These are phyloP conservation scores for Fregetta grallaria DNA, from an alignment of 2,113 vertebrate genomes.

Conservation along the genomic window DNA sequence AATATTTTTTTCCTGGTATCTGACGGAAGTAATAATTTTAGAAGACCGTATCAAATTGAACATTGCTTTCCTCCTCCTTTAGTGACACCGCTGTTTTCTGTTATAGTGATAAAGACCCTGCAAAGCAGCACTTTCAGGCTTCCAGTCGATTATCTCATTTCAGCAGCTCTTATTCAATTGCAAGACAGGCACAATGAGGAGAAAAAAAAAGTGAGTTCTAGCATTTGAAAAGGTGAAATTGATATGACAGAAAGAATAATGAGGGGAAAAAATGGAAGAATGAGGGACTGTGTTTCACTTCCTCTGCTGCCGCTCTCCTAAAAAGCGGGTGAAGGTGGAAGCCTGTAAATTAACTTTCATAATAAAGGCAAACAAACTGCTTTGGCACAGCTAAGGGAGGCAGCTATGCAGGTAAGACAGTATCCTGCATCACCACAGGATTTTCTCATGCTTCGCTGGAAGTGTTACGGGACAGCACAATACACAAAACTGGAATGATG, in stretches of 20 bases:
- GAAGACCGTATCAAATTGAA: background rate
- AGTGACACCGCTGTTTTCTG: background rate
- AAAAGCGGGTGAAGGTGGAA: background rate
- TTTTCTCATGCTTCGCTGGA: background rate
- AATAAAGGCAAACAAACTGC: background rate
- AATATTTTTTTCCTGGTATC: background rate
- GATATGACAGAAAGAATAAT: background rate
- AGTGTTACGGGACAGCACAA: background rate
- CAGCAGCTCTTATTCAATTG: background rate
- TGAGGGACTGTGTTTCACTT: background rate
- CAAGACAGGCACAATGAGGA: background rate
- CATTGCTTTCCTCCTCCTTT: background rate
- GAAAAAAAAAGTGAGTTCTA: background rate
- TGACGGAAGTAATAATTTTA: background rate
- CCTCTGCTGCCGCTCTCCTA: background rate
- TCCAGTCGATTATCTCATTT: background rate
- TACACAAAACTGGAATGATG: rapidly evolving
- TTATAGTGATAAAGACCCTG: background rate
- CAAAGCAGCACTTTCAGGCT: background rate
- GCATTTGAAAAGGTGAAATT: background rate
- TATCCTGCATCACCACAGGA: background rate
- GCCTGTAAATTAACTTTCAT: background rate
- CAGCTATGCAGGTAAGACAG: background rate
- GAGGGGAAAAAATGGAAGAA: background rate
- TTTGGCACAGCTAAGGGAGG: background rate